Conservation (phyloP, 2,888 invertebrate genomes). For the Syrphus vitripennis region DNA sequence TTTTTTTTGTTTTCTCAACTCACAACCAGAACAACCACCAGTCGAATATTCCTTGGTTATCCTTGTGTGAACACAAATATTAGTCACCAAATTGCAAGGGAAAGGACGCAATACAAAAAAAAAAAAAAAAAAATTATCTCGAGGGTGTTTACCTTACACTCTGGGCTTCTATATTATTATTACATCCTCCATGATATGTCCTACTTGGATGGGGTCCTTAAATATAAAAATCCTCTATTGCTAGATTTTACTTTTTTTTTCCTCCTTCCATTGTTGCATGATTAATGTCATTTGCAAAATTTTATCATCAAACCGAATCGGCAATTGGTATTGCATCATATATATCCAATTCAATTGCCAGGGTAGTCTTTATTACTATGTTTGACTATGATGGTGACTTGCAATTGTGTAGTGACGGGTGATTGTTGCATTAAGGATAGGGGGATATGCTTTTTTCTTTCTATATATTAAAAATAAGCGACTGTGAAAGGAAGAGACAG, state of each 20-base stretch:
- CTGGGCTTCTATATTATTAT: conserved; percentile 10
- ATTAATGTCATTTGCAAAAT: conserved; percentile 71
- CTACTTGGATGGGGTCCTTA: background rate
- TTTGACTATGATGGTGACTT: background rate
- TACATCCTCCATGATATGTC: background rate
- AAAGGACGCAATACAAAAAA: background rate
- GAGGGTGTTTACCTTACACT: conserved; percentile 67
- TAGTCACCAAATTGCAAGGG: conserved; percentile 60
- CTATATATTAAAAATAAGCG: conserved; percentile 23
- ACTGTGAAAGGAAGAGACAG: background rate
- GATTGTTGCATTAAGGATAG: background rate
- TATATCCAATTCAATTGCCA: background rate
- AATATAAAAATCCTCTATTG: too few relatives aligned
- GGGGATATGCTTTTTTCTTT: conserved; percentile 42
- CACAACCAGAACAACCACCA: conserved; percentile 25
- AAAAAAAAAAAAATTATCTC: conserved; percentile 42
- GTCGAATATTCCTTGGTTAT: conserved; percentile 41
- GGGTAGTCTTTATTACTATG: background rate
- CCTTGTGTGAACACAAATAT: conserved; percentile 71
- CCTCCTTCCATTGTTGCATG: conserved; percentile 56
- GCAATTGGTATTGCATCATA: conserved; percentile 17
- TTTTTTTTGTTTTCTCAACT: conserved; percentile 15
- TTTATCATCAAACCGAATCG: conserved; percentile 66
- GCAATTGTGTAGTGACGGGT: background rate
- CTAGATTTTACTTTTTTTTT: background rate